A percentile compares a stretch with the other conserved stretches of the same genome.
phyloP scores from a whole-genome alignment of 2,113 vertebrate genomes.

The Poeciliopsis prolifica region DNA sequence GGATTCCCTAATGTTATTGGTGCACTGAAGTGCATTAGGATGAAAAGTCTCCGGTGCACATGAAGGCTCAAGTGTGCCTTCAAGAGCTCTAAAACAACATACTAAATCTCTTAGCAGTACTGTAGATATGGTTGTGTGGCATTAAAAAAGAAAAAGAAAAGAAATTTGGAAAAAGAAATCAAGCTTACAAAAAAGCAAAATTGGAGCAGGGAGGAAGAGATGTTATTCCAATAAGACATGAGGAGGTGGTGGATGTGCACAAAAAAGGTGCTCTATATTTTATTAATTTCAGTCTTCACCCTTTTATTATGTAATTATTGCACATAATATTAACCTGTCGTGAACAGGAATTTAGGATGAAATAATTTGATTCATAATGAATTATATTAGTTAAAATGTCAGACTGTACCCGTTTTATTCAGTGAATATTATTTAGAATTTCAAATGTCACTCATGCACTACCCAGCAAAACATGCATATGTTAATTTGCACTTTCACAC shows the following conservation, averaged over 20 bases:
- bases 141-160: not conserved
- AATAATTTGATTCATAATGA: slow-evolving; percentile 37
- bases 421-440: slow-evolving; percentile 43
- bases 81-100: not conserved
- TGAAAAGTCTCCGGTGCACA: not conserved
- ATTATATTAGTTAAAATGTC: slow-evolving; percentile 37
- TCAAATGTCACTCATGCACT: slow-evolving; percentile 35
- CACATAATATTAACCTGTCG: slow-evolving; percentile 2
- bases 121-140: not conserved
- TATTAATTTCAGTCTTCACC: slow-evolving; percentile 7
- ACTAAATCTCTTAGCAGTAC: not conserved
- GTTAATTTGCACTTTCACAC: slow-evolving; percentile 31
- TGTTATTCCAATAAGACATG: not conserved
- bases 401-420: slow-evolving; percentile 17
- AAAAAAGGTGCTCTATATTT: not conserved
- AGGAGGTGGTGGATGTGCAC: slow-evolving; percentile 1
- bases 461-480: slow-evolving; percentile 25
- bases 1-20: too few species aligned
- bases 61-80: not conserved
- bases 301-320: slow-evolving; percentile 19
- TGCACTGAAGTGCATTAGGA: too few species aligned
- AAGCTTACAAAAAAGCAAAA: not conserved
- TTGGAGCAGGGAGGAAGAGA: not conserved
- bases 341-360: slow-evolving; percentile 13
- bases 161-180: not conserved